Evolutionary conservation across 1,140 invertebrate genomes (phyloP), one percentile per base, ranked within the genome.

Genomic region (Cotesia glomerata): DNA sequence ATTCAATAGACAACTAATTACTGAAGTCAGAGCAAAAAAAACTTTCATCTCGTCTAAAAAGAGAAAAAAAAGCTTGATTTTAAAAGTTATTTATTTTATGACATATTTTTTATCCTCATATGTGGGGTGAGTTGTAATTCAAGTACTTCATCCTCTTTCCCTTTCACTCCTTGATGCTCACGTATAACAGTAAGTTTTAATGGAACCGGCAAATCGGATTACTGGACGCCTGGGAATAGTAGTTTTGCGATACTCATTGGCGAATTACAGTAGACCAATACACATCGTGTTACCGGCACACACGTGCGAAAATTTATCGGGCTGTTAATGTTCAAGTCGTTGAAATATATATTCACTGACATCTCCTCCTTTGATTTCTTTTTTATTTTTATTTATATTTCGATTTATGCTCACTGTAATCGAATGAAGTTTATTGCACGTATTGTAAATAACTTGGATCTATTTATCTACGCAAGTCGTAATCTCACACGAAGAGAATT

Each of bases 151-250:
- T 36, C 61, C 62, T 68, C 14, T 72, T 39, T 45, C 36, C 4
- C 62, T 69, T 14, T 35, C 8, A 26, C 26, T 26, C 58, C 26
- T 59, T 11, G 8, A 54, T 34, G 9, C 58, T 59, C 26, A 32
- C 58, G 58, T 59, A 9, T 26, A 59, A 59, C 58, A 59, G 58
- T 34, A 59, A 59, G 62, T 65, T 65, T 65, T 65, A 65, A 65
- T 65, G 62, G 32, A 32, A 65, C 45, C 13, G 34, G 62, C 35
- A 65, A 65, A 65, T 65, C 62, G 32, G 62, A 65, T 65, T 65
- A 65, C 35, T 34, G 18, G 62, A 14, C 35, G 32, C 62, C 62
- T 36, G 5, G 18, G 26, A 32, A 59, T 32, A 3, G 14, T 32
- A 34, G 58, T 59, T 59, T 59, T 59, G 58, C 18, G 18, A 59